Evolutionary conservation across 30 jellyfish, hydroid and myxozoan genomes (phyloP).

Genomic region (Catostylus mosaicus): DNA sequence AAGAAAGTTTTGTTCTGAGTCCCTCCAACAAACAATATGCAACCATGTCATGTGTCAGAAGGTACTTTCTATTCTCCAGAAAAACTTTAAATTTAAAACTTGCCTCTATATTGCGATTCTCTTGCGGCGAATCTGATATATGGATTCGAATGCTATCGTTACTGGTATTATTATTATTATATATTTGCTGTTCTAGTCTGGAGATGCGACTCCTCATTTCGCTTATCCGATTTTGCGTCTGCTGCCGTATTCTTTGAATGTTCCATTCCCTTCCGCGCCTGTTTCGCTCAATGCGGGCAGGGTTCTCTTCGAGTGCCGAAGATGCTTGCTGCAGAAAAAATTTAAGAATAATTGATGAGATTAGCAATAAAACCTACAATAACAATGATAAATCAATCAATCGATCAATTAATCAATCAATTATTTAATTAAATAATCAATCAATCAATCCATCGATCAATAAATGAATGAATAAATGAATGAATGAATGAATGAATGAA

Average conservation of each 20-base stretch:
- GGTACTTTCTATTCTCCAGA: no score
- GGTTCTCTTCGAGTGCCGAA: conserved; percentile 32
- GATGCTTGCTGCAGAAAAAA: conserved; percentile 40
- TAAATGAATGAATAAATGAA: no score
- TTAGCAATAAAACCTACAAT: no score
- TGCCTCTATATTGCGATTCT: conserved; percentile 15
- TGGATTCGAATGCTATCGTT: conserved; percentile 15
- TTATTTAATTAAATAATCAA: no score
- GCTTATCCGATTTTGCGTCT: conserved; percentile 71
- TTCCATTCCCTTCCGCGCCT: conserved; percentile 51
- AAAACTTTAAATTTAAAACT: not conserved
- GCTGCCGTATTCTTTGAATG: conserved; percentile 69
- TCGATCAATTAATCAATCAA: no score
- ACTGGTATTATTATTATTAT: conserved; percentile 1
- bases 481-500: no score
- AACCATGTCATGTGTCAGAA: no score
- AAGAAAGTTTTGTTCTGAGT: no score
- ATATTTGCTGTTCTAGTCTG: conserved; percentile 43
- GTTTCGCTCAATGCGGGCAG: conserved; percentile 14
- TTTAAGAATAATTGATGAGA: no score
- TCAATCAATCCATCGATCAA: no score
- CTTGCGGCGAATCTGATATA: conserved; percentile 53
- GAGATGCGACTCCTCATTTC: conserved; percentile 48
- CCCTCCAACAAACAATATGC: no score
- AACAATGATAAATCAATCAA: no score